Evolutionary conservation across 2,797 vertebrate genomes (phyloP).

Genomic region (Labeo calbasu): DNA sequence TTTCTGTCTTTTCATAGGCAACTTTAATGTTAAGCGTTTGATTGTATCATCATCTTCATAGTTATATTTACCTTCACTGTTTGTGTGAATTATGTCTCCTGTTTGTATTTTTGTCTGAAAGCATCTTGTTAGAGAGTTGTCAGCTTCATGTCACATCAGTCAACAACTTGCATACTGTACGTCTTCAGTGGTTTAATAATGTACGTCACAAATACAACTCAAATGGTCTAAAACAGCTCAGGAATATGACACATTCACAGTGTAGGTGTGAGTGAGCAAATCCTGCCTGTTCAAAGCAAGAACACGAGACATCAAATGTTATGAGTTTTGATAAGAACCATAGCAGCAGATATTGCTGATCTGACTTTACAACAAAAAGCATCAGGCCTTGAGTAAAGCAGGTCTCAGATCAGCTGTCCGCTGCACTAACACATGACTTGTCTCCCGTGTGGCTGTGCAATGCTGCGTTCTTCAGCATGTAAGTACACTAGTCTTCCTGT

Average conservation of each 20-base stretch:
- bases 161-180: not conserved
- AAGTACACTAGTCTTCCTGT: conserved; percentile 53
- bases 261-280: not conserved
- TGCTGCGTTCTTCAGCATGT: conserved; percentile 57
- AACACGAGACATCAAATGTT: not conserved
- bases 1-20: not conserved
- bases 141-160: conserved; percentile 44
- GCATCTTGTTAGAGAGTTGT: conserved; percentile 49
- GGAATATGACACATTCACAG: not conserved
- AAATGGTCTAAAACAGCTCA: not conserved
- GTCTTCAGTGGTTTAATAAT: conserved; percentile 18
- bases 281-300: not conserved
- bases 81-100: conserved; percentile 40
- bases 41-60: conserved; percentile 22
- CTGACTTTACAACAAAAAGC: not conserved
- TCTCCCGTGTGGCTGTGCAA: conserved; percentile 58
- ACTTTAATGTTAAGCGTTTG: conserved; percentile 12
- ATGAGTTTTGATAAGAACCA: not conserved
- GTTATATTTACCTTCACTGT: conserved; percentile 28
- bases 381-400: not conserved
- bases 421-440: conserved; percentile 49
- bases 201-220: not conserved
- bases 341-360: not conserved
- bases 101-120: conserved; percentile 49
- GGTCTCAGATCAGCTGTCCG: conserved; percentile 23